Evolutionary conservation across 2,797 vertebrate genomes (phyloP), one percentile per base, ranked within the genome.

Genomic region (Coluber constrictor): DNA sequence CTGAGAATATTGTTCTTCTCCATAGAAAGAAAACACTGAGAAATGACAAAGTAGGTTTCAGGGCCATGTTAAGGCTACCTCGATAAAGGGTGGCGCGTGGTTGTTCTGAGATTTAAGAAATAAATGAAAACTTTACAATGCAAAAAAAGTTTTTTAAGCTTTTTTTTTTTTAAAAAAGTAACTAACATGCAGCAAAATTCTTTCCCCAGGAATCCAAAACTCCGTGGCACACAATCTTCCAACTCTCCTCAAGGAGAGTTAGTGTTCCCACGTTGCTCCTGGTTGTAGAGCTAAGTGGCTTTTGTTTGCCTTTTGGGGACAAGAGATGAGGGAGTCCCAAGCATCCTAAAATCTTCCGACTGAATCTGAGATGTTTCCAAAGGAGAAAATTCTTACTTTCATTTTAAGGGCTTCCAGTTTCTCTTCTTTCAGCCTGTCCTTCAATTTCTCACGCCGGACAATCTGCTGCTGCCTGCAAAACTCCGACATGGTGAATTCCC

Each of bases 341-440:
- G 32, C 20, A 79, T 18, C 74, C 37, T 23, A 43, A 79, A 23
- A 20, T 16, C 32, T 37, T 8, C 6, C 29, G 18, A 37, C 8
- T 59, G 54, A 83, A 79, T 9, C 29, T 4, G 12, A n/a, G 54
- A 37, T 32, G 7, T 5, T 2, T 1, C 10, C 23, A 4, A 5
- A 9, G 8, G 13, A 43, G 91, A 4, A 5, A 6, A 18, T 37
- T 94, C 95, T 97, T 93, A 99, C 99, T 97, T 99, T 99, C 94
- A 98, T 97, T 89, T 98, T 98, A 43, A 99, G 97, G 0, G 97
- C 97, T 92, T 99, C 98, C 93, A 99, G 96, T 94, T 98, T 99
- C 96, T 99, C 99, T 93, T 99, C 98, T 96, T 98, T 98, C 92
- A 99, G 97, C 16, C 98, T 97, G 94, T 98, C 98, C 93, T 98